Evolutionary conservation across 2,888 invertebrate species (phyloP).

Genomic region (Caenorhabditis macrosperma): DNA sequence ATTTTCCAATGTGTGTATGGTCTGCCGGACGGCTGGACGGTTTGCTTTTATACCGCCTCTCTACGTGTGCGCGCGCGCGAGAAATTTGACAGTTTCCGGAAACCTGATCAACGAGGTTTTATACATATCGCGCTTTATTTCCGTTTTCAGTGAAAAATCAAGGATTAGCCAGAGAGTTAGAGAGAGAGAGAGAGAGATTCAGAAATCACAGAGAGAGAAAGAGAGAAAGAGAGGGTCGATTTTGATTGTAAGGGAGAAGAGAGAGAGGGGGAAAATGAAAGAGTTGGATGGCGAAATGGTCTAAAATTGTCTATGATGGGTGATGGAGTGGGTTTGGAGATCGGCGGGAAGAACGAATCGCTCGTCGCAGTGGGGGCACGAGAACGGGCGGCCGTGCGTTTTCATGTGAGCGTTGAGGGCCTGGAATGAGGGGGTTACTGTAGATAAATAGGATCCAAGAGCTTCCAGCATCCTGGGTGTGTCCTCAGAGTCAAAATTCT

Average conservation of each 20-base stretch:
- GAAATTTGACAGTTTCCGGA: slow-evolving; percentile 51
- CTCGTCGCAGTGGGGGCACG: slow-evolving; percentile 54
- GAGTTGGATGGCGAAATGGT: background rate
- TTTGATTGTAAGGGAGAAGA: no score
- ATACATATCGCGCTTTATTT: background rate
- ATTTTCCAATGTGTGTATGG: no score
- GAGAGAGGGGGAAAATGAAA: no score
- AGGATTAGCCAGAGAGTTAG: no score
- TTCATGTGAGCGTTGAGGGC: slow-evolving; percentile 68
- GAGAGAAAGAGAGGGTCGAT: no score
- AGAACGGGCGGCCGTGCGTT: slow-evolving; percentile 62
- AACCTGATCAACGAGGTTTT: background rate
- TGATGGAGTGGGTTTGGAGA: slow-evolving; percentile 30
- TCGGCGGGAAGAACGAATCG: slow-evolving; percentile 60
- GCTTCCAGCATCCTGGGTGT: no score
- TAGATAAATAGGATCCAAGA: no score
- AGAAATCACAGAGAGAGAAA: no score
- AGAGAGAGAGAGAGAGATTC: no score
- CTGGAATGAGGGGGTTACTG: slow-evolving; percentile 28
- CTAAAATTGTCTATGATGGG: background rate
- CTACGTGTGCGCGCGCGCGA: slow-evolving; percentile 11
- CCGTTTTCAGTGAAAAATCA: slow-evolving; percentile 2
- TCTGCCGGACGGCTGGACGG: no score
- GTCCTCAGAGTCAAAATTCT: no score
- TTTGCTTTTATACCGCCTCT: no score